phyloP scores from a whole-genome alignment of 2,888 invertebrate genomes.

The Eupithecia abbreviata region DNA sequence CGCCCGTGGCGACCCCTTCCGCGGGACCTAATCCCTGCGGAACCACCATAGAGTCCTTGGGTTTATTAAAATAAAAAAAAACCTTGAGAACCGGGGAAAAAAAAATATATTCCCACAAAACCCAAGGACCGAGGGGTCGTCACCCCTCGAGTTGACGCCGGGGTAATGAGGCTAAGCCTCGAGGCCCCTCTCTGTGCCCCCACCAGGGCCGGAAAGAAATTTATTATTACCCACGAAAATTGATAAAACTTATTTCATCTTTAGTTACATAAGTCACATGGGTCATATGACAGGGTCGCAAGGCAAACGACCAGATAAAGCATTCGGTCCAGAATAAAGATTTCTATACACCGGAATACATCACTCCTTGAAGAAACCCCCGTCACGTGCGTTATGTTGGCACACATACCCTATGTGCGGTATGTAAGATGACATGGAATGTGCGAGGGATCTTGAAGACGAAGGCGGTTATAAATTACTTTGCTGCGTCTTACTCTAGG shows the following conservation, averaged over 20 bases:
- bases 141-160: too few relatives aligned
- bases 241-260: background rate
- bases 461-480: slow-evolving; percentile 11
- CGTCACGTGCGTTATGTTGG: slow-evolving; percentile 6
- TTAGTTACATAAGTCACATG: background rate
- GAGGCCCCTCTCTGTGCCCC: too few relatives aligned
- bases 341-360: slow-evolving; percentile 7
- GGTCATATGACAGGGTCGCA: background rate
- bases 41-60: too few relatives aligned
- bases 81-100: too few relatives aligned
- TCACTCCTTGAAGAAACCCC: background rate
- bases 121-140: too few relatives aligned
- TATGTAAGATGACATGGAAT: slow-evolving; percentile 10
- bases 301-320: slow-evolving; percentile 8
- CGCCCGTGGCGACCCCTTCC: too few relatives aligned
- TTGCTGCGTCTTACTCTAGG: slow-evolving; percentile 5
- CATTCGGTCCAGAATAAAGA: background rate
- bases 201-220: too few relatives aligned
- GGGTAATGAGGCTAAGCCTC: too few relatives aligned
- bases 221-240: background rate
- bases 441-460: slow-evolving; percentile 1
- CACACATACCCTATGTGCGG: background rate
- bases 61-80: too few relatives aligned
- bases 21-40: too few relatives aligned
- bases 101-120: too few relatives aligned